These are phyloP conservation scores for Phymanthus crucifer DNA, from an alignment of 92 coral and sea anemone species.

Conservation along the genomic window DNA sequence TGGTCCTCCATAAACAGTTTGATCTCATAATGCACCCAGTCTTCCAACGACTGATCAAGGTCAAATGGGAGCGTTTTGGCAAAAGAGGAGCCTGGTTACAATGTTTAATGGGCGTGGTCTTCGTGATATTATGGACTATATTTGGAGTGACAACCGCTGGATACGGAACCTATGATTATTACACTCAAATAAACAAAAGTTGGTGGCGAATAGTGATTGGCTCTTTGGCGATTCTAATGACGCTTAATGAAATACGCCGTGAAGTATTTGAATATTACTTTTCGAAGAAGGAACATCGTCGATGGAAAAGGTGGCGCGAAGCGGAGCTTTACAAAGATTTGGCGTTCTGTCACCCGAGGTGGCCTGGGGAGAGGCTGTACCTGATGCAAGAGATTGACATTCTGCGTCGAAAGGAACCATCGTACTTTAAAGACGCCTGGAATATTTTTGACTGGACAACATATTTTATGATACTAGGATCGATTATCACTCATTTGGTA, in stretches of 20 bases:
- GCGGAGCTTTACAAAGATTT: slow-evolving; percentile 75
- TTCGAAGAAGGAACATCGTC: slow-evolving; percentile 78
- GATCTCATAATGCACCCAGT: slow-evolving; percentile 98
- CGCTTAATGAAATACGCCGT: slow-evolving; percentile 74
- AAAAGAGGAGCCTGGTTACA: slow-evolving; percentile 89
- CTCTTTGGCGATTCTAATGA: slow-evolving; percentile 63
- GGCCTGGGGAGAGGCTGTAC: slow-evolving; percentile 97
- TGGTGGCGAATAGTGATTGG: slow-evolving; percentile 87
- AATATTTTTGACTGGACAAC: slow-evolving; percentile 90
- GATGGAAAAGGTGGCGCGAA: slow-evolving; percentile 91
- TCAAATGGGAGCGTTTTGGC: slow-evolving; percentile 93
- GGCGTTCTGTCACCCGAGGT: slow-evolving; percentile 92
- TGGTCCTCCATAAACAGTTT: slow-evolving; percentile 87
- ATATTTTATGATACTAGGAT: slow-evolving; percentile 63
- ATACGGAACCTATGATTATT: slow-evolving; percentile 54
- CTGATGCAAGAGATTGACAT: slow-evolving; percentile 86
- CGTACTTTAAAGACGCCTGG: slow-evolving; percentile 90
- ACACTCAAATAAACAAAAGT: slow-evolving; percentile 58
- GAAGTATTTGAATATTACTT: slow-evolving; percentile 72
- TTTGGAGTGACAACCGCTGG: slow-evolving; percentile 75
- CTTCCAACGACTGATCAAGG: slow-evolving; percentile 86
- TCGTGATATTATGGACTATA: slow-evolving; percentile 87
- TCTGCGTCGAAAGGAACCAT: slow-evolving; percentile 67
- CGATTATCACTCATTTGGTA: slow-evolving; percentile 64
- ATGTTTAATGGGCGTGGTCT: slow-evolving; percentile 64